These are phyloP conservation scores for Bombus waltoni DNA, from an alignment of 1,140 invertebrate genomes.

Conservation along the genomic window DNA sequence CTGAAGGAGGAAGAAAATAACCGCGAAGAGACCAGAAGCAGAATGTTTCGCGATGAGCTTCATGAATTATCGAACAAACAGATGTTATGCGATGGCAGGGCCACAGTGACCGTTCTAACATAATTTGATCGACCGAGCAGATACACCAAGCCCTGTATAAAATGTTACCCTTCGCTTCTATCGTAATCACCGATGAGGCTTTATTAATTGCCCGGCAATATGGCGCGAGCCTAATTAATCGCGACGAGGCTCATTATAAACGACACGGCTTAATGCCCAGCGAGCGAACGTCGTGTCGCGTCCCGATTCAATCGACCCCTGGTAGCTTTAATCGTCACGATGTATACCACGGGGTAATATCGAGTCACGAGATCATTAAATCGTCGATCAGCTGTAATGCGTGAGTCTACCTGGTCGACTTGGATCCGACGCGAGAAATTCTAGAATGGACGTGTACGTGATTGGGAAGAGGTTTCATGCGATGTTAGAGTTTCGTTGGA, in stretches of 20 bases:
- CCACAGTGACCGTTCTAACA: slow-evolving; percentile 20
- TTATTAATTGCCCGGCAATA: slow-evolving; percentile 54
- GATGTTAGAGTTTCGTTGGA: too few species aligned
- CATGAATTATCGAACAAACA: slow-evolving; percentile 56
- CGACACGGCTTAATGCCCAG: slow-evolving; percentile 26
- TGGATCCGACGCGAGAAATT: too few species aligned
- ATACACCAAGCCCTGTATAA: slow-evolving; percentile 12
- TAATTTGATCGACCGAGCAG: slow-evolving; percentile 45
- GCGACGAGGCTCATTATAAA: slow-evolving; percentile 44
- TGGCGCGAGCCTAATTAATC: slow-evolving; percentile 50
- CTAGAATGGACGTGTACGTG: too few species aligned
- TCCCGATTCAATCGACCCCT: neutral
- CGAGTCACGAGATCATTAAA: slow-evolving; percentile 39
- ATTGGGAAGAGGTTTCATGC: too few species aligned
- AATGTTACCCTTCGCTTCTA: neutral
- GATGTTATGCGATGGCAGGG: slow-evolving; percentile 33
- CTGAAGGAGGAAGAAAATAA: neutral
- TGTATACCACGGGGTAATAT: slow-evolving; percentile 19
- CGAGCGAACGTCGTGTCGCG: slow-evolving; percentile 5
- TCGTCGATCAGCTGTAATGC: slow-evolving; percentile 33
- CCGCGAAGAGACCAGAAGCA: neutral
- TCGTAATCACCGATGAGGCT: slow-evolving; percentile 42
- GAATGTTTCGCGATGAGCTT: slow-evolving; percentile 26
- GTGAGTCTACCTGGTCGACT: too few species aligned
- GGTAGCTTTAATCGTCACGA: slow-evolving; percentile 29